These are phyloP conservation scores for Falcaria lacertinaria DNA, from an alignment of 2,888 invertebrate genomes.

Conservation along the genomic window DNA sequence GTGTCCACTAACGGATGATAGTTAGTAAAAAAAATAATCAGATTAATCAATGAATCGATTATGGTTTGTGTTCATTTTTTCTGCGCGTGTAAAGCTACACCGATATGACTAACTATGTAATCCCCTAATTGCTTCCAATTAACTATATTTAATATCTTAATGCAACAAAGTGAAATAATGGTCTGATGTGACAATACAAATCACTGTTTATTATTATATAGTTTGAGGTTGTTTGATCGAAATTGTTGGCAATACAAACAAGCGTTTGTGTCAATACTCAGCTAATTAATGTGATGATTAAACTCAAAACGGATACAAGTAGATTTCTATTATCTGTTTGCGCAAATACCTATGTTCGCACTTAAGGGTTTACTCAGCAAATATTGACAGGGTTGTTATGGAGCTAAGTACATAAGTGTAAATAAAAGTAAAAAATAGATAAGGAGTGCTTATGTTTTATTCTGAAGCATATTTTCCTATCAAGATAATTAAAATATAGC, in stretches of 20 bases:
- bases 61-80: too few relatives aligned
- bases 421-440: too few relatives aligned
- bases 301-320: slow-evolving; percentile 64
- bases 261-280: slow-evolving; percentile 59
- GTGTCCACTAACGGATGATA: too few relatives aligned
- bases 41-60: too few relatives aligned
- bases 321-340: slow-evolving; percentile 61
- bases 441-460: too few relatives aligned
- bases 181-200: slow-evolving; percentile 10
- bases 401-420: neutral
- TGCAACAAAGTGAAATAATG: neutral
- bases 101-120: neutral
- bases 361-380: slow-evolving; percentile 24
- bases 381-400: slow-evolving; percentile 16
- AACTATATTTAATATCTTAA: neutral
- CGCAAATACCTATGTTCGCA: slow-evolving; percentile 29
- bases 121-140: neutral
- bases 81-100: too few relatives aligned
- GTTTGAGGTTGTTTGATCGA: slow-evolving; percentile 61
- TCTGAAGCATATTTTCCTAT: too few relatives aligned
- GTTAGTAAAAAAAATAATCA: too few relatives aligned
- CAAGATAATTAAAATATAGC: too few relatives aligned
- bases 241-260: slow-evolving; percentile 66
- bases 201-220: slow-evolving; percentile 51
- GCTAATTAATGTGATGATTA: slow-evolving; percentile 73